Base-by-base conservation (phyloP, 53 echinoderm and acorn worm genomes). In the Zoroaster sp. region DNA sequence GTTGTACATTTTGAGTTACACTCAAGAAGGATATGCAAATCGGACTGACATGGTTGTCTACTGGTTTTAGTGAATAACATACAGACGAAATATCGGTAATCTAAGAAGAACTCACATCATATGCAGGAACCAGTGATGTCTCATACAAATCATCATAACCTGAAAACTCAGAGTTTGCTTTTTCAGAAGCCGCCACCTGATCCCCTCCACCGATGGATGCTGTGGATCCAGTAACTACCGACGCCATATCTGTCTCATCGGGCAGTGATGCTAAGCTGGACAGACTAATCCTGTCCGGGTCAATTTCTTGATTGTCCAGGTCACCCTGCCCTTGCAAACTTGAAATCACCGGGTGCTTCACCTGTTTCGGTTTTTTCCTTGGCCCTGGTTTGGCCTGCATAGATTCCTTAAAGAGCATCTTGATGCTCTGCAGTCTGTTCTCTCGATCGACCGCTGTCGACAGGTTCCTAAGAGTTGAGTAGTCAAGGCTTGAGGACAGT, bases 401-500 rank as follows among this genome's bases (percentile, higher is more conserved):
- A 65, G 94, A 90, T 66, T 92, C 89, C 87, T 92, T 88, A 30
- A 94, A 90, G 14, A 93, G 89, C 42, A 87, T 79, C 87, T 94
- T 96, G 35, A 96, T 67, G 55, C 89, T 92, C 73, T 79, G 88
- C 13, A 94, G 87, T 40, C 94, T 71, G 66, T 94, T 91, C 72
- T 94, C 94, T 5, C 85, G 88, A 67, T 94, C 94, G 72, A 66
- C 75, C 32, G 90, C 89, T 0, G 90, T 81, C 10, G 81, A 75
- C 70, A 94, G 89, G 35, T 90, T 86, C 77, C 88, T 92, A 28
- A 92, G 74, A 0, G 92, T 94, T 69, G 93, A 92, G 44, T 96
- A 94, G 77, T 96, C 94, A 69, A 96, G 88, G 39, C 94, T 94
- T 0, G 96, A 96, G 8, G 94, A 96, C 12, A 96, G 91, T 20